Evolutionary conservation across 2,797 vertebrate genomes (phyloP), one percentile per base, ranked within the genome.

Genomic region (Melanotaenia trifasciata): DNA sequence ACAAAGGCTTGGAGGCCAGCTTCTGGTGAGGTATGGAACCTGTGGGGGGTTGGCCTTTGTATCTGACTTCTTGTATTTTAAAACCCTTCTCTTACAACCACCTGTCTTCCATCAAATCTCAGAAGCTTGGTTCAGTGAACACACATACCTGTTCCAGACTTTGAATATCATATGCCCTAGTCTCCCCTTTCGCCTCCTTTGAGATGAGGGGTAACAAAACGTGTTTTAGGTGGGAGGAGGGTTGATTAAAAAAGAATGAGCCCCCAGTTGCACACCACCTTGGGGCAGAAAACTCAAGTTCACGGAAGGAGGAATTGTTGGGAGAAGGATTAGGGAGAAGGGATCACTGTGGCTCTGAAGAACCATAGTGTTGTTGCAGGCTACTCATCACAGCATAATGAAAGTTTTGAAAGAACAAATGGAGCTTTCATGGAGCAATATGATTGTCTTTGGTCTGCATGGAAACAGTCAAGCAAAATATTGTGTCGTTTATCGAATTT

Each of bases 361-460:
- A 94, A 91, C 90, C 33, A 11, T 59, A 24, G 85, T 81, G 84
- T 94, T 93, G 89, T 93, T 92, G 83, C 10, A 36, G 79, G 66
- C 58, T 75, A 84, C 81, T 91, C 86, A 87, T 93, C 87, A 92
- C 92, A 91, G 91, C 72, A 26, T 85, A 80, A 84, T 85, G 74
- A 72, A 78, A 69, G 67, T 67, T 81, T 79, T 72, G 78, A 88
- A 73, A 64, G 75, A 74, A 63, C 11, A 30, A 58, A 72, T 45
- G 68, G 43, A 51, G 58, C 47, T 72, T 43, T 80, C 35, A 69
- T 47, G 65, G 68, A 73, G 70, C 56, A 61, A 59, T 22, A 70
- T 7, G 78, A 50, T 64, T 72, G 58, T 74, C 61, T 77, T 65
- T 36, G 18, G 59, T 13, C 61, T 63, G 40, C 14, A 43, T 40